phyloP scores from a whole-genome alignment of 2,888 invertebrate species.

The Drosophila borborema region DNA sequence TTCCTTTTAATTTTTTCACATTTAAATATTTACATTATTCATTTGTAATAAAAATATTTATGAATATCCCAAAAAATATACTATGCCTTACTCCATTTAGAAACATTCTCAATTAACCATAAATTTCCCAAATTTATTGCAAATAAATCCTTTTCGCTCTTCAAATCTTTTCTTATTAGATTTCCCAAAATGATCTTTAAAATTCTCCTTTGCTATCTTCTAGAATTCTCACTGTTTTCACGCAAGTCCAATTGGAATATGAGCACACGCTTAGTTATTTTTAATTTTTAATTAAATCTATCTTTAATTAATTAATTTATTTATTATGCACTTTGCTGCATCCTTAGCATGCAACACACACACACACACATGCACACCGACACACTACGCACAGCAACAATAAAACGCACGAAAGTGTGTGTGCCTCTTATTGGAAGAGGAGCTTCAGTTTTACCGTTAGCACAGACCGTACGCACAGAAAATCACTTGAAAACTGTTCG shows the following conservation, averaged over 20 bases:
- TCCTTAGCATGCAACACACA: conserved; percentile 19
- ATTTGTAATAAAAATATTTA: not conserved
- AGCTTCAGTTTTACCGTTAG: conserved; percentile 57
- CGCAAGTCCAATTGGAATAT: conserved; percentile 5
- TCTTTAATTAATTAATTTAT: conserved; percentile 5
- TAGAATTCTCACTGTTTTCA: not conserved
- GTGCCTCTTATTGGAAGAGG: conserved; percentile 16
- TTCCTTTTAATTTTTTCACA: not conserved
- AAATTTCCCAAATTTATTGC: not conserved
- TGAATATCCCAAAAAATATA: not conserved
- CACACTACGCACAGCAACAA: conserved; percentile 25
- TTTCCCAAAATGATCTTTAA: conserved; percentile 7
- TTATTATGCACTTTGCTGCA: conserved; percentile 34
- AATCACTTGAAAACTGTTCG: conserved; percentile 74
- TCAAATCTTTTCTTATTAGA: not conserved
- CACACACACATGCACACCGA: conserved; percentile 17
- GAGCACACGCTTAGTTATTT: not conserved
- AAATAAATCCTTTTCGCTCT: not conserved
- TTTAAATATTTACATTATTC: not conserved
- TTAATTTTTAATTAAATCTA: not conserved
- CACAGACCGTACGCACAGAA: conserved; percentile 65
- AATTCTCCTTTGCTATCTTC: not conserved
- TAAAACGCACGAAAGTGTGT: conserved; percentile 27
- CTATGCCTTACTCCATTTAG: not conserved
- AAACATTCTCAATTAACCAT: not conserved